phyloP scores from a whole-genome alignment of 2,888 invertebrate species.

The Drosophila falleni region DNA sequence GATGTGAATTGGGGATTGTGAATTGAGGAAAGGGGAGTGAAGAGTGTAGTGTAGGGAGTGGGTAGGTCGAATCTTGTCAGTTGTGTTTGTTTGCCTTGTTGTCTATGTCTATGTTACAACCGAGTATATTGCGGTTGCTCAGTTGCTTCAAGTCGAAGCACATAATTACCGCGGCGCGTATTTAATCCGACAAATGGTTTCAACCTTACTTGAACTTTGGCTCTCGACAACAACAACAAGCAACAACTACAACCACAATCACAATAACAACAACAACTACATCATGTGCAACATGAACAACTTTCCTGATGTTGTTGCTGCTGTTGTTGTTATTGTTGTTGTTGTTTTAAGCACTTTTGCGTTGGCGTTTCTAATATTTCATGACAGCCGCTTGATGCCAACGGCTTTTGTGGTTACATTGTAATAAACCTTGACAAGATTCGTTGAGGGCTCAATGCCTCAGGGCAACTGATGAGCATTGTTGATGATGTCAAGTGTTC shows the following conservation, averaged over 20 bases:
- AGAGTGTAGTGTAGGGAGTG: neutral
- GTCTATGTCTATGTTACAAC: slow-evolving; percentile 52
- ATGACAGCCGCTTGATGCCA: slow-evolving; percentile 76
- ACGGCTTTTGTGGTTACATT: slow-evolving; percentile 76
- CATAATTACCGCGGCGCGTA: slow-evolving; percentile 83
- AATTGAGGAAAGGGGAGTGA: neutral
- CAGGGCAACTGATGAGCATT: slow-evolving; percentile 56
- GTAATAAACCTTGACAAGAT: slow-evolving; percentile 80
- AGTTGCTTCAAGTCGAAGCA: slow-evolving; percentile 65
- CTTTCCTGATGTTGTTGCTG: slow-evolving; percentile 45
- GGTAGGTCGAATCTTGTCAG: slow-evolving; percentile 65
- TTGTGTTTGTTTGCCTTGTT: slow-evolving; percentile 77
- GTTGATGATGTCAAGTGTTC: slow-evolving; percentile 76
- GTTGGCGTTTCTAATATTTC: slow-evolving; percentile 77
- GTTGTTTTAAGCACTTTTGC: slow-evolving; percentile 58
- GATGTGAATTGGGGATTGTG: neutral
- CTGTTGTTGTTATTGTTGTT: slow-evolving; percentile 47
- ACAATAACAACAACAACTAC: slow-evolving; percentile 34
- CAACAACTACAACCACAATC: slow-evolving; percentile 12
- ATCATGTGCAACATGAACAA: slow-evolving; percentile 58
- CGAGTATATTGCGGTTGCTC: slow-evolving; percentile 41
- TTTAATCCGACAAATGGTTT: slow-evolving; percentile 81
- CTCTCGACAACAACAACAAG: slow-evolving; percentile 24
- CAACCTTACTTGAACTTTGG: slow-evolving; percentile 82
- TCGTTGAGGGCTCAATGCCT: slow-evolving; percentile 8